Evolutionary conservation across 2,113 vertebrate species (phyloP).

Genomic region (Puffinus mauretanicus): DNA sequence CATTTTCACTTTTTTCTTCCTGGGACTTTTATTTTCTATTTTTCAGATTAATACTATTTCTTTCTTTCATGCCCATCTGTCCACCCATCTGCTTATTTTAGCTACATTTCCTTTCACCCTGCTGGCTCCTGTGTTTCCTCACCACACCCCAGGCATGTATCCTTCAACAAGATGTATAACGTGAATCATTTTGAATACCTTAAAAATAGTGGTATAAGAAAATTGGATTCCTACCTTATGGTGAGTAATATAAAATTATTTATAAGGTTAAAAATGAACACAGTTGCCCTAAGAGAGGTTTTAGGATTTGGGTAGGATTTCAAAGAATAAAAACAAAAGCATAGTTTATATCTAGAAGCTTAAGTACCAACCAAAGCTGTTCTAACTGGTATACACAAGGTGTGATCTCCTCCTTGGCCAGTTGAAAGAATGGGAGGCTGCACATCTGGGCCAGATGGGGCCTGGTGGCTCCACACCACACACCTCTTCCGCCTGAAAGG

Average conservation of each 20-base stretch:
- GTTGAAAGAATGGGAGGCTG: neutral
- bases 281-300: neutral
- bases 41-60: constrained; percentile 10
- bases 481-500: neutral
- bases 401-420: neutral
- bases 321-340: neutral
- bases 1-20: neutral
- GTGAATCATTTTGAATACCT: constrained; percentile 12
- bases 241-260: constrained; percentile 23
- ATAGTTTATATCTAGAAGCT: neutral
- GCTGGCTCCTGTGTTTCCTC: neutral
- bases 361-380: neutral
- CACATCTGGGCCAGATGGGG: neutral
- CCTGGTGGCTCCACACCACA: neutral
- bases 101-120: constrained; percentile 5
- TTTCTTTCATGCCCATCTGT: constrained; percentile 27
- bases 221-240: constrained; percentile 13
- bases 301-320: neutral
- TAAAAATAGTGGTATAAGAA: constrained; percentile 29
- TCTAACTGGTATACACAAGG: neutral
- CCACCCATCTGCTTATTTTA: constrained; percentile 40
- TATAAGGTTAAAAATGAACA: constrained; percentile 30
- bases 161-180: constrained; percentile 46
- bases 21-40: neutral
- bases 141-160: constrained; percentile 23